Evolutionary conservation across 2,797 vertebrate genomes (phyloP).

Genomic region (Sardinella longiceps): DNA sequence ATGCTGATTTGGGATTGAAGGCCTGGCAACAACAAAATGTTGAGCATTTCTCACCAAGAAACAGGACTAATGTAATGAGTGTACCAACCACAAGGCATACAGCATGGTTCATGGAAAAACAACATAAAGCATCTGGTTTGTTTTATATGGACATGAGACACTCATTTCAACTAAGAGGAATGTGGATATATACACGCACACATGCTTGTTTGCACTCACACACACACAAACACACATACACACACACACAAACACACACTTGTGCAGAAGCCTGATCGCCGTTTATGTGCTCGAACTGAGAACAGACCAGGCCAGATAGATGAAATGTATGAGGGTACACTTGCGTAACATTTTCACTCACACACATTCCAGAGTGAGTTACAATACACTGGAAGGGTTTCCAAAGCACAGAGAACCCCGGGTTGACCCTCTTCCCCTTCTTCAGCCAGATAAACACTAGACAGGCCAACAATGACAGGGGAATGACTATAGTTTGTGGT

Average conservation of each 20-base stretch:
- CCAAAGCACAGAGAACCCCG: slow-evolving; percentile 54
- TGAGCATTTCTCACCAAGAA: slow-evolving; percentile 6
- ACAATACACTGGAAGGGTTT: slow-evolving; percentile 52
- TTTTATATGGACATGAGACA: slow-evolving; percentile 52
- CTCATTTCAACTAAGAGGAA: slow-evolving; percentile 57
- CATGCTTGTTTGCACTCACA: not conserved
- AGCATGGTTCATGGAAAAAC: slow-evolving; percentile 43
- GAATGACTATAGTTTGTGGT: not conserved
- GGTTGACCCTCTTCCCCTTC: slow-evolving; percentile 66
- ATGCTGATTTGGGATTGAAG: not conserved
- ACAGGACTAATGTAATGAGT: not conserved
- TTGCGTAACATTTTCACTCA: slow-evolving; percentile 54
- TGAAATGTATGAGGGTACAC: slow-evolving; percentile 58
- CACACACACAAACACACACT: slow-evolving; percentile 44
- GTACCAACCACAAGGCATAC: slow-evolving; percentile 22
- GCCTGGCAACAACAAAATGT: not conserved
- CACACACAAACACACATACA: not conserved
- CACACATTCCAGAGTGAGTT: slow-evolving; percentile 59
- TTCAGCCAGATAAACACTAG: slow-evolving; percentile 60
- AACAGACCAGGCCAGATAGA: slow-evolving; percentile 62
- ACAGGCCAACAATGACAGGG: slow-evolving; percentile 46
- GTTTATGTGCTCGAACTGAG: slow-evolving; percentile 53
- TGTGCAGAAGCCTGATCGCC: slow-evolving; percentile 54
- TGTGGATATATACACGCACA: slow-evolving; percentile 52
- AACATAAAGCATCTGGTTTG: slow-evolving; percentile 61